Evolutionary conservation across 2,797 vertebrate genomes (phyloP), one percentile per base, ranked within the genome.

Genomic region (Nothura maculosa): DNA sequence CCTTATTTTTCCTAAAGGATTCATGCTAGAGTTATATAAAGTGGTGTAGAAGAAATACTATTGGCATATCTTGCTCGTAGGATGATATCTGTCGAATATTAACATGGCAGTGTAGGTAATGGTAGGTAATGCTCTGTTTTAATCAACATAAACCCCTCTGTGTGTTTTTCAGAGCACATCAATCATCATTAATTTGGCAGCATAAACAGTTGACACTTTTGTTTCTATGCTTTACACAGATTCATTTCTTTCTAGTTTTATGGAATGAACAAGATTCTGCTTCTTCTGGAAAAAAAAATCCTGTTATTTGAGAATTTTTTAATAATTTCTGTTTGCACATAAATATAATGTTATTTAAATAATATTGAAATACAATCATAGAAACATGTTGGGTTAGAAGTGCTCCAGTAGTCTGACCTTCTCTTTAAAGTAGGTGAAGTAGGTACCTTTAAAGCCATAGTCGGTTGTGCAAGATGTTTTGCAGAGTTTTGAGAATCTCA

Each of bases 191-290:
- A 15, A 24, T 73, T 80, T 86, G 84, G 13, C 36, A 54, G 21
- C 18, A 34, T 17, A 42, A 60, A 16, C 4, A 6, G 2, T 40
- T 93, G 25, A 13, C 11, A 32, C 4, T 5, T 21, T 6, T 50
- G 3, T 43, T 64, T 21, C 30, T 50, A 7, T 19, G 38, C 11
- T 10, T 81, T 18, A 57, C 6, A 40, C 6, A 3, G 62, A 34
- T 2, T 58, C 14, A 20, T 36, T 21, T 62, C 12, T 69, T n/a
- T 52, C 12, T 75, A 4, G 12, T 74, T 67, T 36, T 16, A 16
- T 0, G 0, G 4, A 34, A 8, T 48, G 40, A 64, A 27, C 60
- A 12, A 8, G 2, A 40, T 43, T 30, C 6, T 60, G 6, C 52
- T 54, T 54, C 27, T 54, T 54, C 28, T 54, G 28, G 13, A 75